Evolutionary conservation across 2,888 invertebrate genomes (phyloP).

Genomic region (Philopedon plagiatum): DNA sequence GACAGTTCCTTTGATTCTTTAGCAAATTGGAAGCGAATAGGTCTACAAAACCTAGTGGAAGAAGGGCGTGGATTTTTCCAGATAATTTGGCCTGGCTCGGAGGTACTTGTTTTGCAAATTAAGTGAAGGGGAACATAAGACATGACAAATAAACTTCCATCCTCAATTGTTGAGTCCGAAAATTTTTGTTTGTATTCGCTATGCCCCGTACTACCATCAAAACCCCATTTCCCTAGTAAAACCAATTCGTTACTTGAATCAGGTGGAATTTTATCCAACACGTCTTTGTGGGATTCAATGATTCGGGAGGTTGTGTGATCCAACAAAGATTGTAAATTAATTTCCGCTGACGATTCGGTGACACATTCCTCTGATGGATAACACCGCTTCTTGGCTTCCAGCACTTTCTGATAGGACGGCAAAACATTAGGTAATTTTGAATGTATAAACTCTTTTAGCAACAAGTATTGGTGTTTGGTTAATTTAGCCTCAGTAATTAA

Average conservation of each 20-base stretch:
- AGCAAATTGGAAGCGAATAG: conserved; percentile 8
- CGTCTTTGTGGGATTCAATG: conserved; percentile 19
- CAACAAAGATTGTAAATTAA: conserved; percentile 40
- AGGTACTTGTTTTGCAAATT: conserved; percentile 11
- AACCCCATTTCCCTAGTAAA: no score
- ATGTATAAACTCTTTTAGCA: conserved; percentile 24
- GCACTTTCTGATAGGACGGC: conserved; percentile 30
- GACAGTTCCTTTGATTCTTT: conserved; percentile 20
- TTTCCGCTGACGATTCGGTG: conserved; percentile 7
- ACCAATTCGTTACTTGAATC: no score
- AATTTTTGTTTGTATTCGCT: no score
- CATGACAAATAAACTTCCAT: no score
- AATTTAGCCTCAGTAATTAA: conserved; percentile 27
- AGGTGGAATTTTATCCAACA: conserved; percentile 11
- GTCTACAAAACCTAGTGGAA: conserved; percentile 31
- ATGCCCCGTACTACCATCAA: no score
- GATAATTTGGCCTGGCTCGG: conserved; percentile 5
- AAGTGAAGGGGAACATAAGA: no score
- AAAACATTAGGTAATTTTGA: conserved; percentile 29
- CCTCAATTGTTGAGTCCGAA: no score
- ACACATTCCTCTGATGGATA: not conserved
- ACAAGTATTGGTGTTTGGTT: conserved; percentile 26
- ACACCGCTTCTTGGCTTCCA: conserved; percentile 25
- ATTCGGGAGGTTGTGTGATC: conserved; percentile 27
- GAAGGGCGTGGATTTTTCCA: conserved; percentile 37